These are phyloP conservation scores for Silurus lanzhouensis DNA, from an alignment of 2,797 vertebrate species.

Conservation along the genomic window DNA sequence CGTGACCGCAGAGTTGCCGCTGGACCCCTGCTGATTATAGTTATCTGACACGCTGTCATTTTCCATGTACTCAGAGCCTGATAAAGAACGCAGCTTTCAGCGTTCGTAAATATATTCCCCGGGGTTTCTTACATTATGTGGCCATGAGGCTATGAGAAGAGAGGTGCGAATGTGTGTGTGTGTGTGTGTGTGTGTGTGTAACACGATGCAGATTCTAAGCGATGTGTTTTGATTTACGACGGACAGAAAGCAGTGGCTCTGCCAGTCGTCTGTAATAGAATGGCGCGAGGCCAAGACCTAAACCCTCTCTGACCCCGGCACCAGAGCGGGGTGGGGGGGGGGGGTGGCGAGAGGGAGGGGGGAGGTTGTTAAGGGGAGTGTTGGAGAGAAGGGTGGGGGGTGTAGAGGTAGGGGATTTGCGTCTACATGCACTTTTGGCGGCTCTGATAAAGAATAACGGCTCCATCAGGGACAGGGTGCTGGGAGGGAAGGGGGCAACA, in stretches of 20 bases:
- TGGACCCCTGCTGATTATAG: constrained; percentile 6
- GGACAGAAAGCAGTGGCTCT: constrained; percentile 63
- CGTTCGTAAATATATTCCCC: constrained; percentile 33
- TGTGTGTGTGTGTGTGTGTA: constrained; percentile 47
- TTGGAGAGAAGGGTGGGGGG: constrained; percentile 61
- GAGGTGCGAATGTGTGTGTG: not conserved
- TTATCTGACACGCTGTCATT: constrained; percentile 14
- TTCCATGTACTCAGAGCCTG: not conserved
- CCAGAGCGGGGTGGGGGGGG: constrained; percentile 56
- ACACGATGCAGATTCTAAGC: constrained; percentile 63
- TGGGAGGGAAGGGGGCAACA: constrained; percentile 43
- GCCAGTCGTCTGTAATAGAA: constrained; percentile 77
- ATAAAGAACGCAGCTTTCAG: constrained; percentile 10
- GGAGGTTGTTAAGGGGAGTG: constrained; percentile 54
- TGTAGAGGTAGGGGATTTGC: constrained; percentile 62
- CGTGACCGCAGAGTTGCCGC: not conserved
- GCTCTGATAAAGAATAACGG: constrained; percentile 65
- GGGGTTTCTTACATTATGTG: constrained; percentile 5
- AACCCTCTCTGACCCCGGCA: constrained; percentile 83
- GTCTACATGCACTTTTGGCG: constrained; percentile 73
- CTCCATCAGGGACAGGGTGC: constrained; percentile 47
- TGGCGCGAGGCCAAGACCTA: constrained; percentile 81
- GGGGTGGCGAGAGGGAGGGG: constrained; percentile 62
- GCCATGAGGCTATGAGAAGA: not conserved
- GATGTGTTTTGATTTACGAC: constrained; percentile 78